Evolutionary conservation across 2,888 invertebrate genomes (phyloP), one percentile per base, ranked within the genome.

Genomic region (Schrankia costaestrigalis): DNA sequence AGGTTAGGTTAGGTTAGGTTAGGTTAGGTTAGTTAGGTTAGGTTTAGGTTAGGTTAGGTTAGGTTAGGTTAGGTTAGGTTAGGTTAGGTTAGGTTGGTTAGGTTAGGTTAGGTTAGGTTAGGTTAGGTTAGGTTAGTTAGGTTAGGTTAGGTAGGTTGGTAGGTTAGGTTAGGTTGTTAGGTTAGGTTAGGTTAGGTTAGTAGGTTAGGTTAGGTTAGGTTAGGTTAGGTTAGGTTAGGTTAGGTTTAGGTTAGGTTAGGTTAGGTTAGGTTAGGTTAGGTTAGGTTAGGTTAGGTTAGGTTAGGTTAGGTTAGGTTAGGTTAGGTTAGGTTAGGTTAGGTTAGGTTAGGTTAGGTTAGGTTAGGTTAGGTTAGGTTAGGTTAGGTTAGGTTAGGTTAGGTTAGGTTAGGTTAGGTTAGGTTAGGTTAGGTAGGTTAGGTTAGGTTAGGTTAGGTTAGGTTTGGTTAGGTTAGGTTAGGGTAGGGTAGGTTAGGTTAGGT

Each of bases 181-280:
- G 43, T 41, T n/a, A 7, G 34, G 11, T 17, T 26, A 33, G 24
- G 10, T 25, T 14, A 47, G 52, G 52, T 52, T n/a, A n/a, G n/a
- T n/a, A n/a, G n/a, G n/a, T n/a, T n/a, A 56, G 46, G 47, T 49
- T 58, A 53, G 47, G 52, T 50, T 57, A 56, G 55, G 52, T 54
- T 63, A 56, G 44, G 62, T 58, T 61, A 57, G 52, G 59, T 62
- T 66, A 59, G 58, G 63, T 61, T 66, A 59, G 60, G 63, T 32
- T 42, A 35, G 37, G 42, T 34, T 42, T 37, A 37, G 42, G 37
- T 42, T 35, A 30, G 42, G 37, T 33, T 32, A 32, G 32, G 32
- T 32, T 31, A 31, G 31, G 31, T 31, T n/a, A n/a, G n/a, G n/a
- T n/a, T n/a, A n/a, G n/a, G 9, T 22, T 22, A 31, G 26, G 28